Base-by-base conservation (phyloP, 2,113 vertebrate species). In the Arothron firmamentum region DNA sequence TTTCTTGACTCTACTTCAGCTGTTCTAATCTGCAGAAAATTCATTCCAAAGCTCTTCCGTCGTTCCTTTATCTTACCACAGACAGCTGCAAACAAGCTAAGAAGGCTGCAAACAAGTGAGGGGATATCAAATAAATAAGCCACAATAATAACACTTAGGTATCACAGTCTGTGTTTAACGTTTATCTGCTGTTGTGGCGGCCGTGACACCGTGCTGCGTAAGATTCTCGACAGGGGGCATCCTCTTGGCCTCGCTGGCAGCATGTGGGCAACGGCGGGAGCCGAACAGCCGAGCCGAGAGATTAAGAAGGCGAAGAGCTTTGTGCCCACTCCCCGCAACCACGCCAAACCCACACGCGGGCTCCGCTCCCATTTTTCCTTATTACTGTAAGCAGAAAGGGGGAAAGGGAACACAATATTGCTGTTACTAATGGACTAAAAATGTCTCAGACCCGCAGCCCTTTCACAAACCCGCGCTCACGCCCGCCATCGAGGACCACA, bases 121-220 rank as follows among this genome's bases (percentile, higher is more conserved):
- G 76, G 74, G 62, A 75, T 71, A 70, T 80, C 73, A 79, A 77
- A 80, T 60, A 74, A 80, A 83, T 74, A 84, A 81, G 85, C 77
- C 79, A 86, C 75, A 83, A 86, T 51, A 83, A 86, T 86, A 85
- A 85, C 78, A 90, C 87, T 88, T 86, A 79, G 84, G 85, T 56
- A 88, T 71, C 88, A 88, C 88, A 89, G 88, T 82, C 88, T 90
- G 80, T 80, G 84, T 89, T 93, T 91, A 90, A 89, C 90, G 92
- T 90, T 92, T 90, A 90, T 85, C 75, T 88, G 91, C 89, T 91
- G 88, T 84, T 43, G 1, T 82, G 85, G 87, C 86, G 87, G 87
- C 88, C 88, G 76, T 50, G 87, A 92, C 91, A 92, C 91, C 69
- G 90, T 79, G 86, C 91, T 92, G 92, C 92, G 91, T 93, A 90